Evolutionary conservation across 2,797 vertebrate species (phyloP).

Genomic region (Vespertilio murinus): DNA sequence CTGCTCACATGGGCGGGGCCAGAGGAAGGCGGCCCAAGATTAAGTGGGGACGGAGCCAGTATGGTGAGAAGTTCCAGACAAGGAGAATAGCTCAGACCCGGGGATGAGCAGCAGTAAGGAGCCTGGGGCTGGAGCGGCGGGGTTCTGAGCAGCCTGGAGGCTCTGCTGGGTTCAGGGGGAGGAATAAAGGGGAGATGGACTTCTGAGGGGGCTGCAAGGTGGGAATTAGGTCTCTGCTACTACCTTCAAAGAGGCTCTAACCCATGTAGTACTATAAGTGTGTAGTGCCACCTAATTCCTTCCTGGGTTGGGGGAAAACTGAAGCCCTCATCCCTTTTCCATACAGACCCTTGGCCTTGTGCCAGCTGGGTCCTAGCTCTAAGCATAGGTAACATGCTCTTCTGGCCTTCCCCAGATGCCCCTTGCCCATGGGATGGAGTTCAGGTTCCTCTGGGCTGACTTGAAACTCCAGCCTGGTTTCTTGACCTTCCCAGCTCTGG

Average conservation of each 20-base stretch:
- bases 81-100: neutral
- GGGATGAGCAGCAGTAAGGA: neutral
- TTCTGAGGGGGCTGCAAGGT: too few relatives aligned
- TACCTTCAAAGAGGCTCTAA: neutral
- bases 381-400: neutral
- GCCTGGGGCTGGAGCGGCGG: too few relatives aligned
- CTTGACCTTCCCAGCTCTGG: neutral
- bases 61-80: neutral
- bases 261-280: neutral
- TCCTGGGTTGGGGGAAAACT: neutral
- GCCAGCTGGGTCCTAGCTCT: neutral
- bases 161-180: neutral
- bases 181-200: neutral
- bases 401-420: neutral
- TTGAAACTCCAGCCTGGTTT: neutral
- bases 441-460: neutral
- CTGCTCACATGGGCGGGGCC: accelerated
- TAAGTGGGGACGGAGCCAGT: neutral
- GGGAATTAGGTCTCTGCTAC: neutral
- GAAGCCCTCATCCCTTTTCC: neutral
- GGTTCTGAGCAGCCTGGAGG: neutral
- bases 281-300: neutral
- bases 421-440: neutral
- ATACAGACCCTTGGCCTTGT: neutral
- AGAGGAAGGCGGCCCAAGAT: neutral